phyloP scores from a whole-genome alignment of 2,797 vertebrate species.

The Coregonus sp. region DNA sequence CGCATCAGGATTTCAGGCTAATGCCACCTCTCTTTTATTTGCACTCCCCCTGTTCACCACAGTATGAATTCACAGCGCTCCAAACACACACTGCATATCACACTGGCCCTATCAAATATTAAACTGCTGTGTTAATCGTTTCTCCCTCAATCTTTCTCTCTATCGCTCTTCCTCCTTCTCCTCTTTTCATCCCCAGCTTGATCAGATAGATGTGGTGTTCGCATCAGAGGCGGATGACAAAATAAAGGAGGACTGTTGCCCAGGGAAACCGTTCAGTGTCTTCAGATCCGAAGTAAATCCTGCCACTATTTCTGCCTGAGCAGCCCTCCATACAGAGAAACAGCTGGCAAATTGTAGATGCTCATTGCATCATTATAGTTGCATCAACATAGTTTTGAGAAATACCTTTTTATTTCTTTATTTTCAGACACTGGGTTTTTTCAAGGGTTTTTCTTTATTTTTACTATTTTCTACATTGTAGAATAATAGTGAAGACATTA shows the following conservation, averaged over 20 bases:
- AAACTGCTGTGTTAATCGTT: constrained; percentile 2
- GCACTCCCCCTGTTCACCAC: background rate
- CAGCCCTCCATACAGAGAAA: constrained; percentile 9
- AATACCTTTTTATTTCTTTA: too few species aligned
- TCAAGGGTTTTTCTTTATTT: too few species aligned
- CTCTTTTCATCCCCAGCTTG: constrained; percentile 68
- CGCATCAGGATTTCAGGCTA: background rate
- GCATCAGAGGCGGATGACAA: constrained; percentile 93
- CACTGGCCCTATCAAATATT: constrained; percentile 11
- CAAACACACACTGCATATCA: constrained; percentile 28
- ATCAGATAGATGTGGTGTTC: constrained; percentile 89
- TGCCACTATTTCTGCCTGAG: constrained; percentile 1
- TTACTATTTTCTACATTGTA: too few species aligned
- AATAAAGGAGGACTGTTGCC: constrained; percentile 95
- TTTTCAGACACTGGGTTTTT: background rate
- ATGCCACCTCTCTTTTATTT: background rate
- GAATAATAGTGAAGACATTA: too few species aligned
- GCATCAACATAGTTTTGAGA: background rate
- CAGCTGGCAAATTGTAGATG: constrained; percentile 20
- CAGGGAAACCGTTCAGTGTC: constrained; percentile 88
- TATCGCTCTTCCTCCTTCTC: background rate
- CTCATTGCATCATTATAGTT: background rate
- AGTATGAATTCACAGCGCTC: background rate
- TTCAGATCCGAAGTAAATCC: constrained; percentile 90
- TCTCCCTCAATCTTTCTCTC: constrained; percentile 10